Conservation (phyloP, 2,888 invertebrate genomes). For the Tuta absoluta region DNA sequence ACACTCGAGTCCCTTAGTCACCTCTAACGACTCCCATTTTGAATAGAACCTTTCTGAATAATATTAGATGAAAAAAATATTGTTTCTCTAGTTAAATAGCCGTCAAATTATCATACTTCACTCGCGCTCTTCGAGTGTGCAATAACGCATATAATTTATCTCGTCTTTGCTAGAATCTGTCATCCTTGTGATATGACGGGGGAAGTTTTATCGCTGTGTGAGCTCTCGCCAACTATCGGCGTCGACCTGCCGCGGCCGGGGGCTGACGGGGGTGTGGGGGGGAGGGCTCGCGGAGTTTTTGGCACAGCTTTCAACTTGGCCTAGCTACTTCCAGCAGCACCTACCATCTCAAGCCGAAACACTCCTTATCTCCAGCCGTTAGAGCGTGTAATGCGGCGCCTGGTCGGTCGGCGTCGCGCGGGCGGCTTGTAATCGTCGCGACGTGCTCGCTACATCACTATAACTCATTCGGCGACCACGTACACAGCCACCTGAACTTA, state of each 20-base stretch:
- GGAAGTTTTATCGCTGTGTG: neutral
- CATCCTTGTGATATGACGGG: neutral
- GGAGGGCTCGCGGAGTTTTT: neutral
- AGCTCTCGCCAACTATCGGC: neutral
- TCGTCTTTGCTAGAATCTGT: neutral
- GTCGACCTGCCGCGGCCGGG: neutral
- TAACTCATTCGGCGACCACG: conserved; percentile 15
- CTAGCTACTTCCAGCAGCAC: neutral
- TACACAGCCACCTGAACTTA: neutral
- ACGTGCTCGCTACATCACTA: neutral
- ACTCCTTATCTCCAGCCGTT: neutral
- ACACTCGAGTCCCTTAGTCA: too few species aligned
- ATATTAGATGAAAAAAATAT: neutral
- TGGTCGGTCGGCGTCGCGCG: neutral
- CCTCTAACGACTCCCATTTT: too few species aligned
- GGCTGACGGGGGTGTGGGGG: neutral
- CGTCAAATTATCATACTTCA: neutral
- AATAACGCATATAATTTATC: neutral
- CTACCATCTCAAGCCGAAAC: neutral
- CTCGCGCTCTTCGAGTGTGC: neutral
- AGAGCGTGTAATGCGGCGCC: neutral
- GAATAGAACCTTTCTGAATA: too few species aligned
- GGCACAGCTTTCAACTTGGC: conserved; percentile 12
- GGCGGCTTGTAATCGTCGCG: neutral
- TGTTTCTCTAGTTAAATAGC: neutral